Base-by-base conservation (phyloP, 2,113 vertebrate species). In the Rynchops niger region DNA sequence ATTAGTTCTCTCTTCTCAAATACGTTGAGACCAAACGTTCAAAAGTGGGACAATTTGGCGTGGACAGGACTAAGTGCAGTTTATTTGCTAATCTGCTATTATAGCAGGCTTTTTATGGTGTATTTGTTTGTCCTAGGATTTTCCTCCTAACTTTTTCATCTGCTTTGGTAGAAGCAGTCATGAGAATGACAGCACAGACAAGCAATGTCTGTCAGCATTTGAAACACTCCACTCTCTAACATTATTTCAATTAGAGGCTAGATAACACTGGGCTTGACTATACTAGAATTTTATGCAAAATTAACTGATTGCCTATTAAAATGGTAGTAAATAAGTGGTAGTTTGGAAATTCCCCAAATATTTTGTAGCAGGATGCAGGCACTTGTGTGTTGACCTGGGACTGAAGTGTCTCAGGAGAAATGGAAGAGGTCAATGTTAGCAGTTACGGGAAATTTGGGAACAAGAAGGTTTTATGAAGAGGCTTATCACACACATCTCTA, bases 271-370 rank as follows among this genome's bases (percentile, higher is more conserved):
- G 89, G 78, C 91, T 94, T 92, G 86, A 89, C 81, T 94, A 74
- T 56, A 88, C 66, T 95, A 85, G 94, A 90, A 88, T 89, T 93
- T 85, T 95, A 86, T 92, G 88, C 83, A 88, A 94, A 97, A 95
- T 85, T 56, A 87, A 69, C 83, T 56, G 61, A 71, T 93, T 88
- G 69, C 29, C 45, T 74, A 40, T 92, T 88, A 94, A 84, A 90
- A 95, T 79, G 25, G 69, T 82, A 79, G 25, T 67, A 92, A 69
- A n/a, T 38, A 6, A 49, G 23, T 86, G 50, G 43, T 86, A 84
- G n/a, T 91, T 94, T 94, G 91, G 88, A 90, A 94, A 95, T 84
- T 97, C 86, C 62, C 65, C 25, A 91, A 86, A 72, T 59, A 72
- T 82, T 95, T 79, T 95, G 40, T 40, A 86, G 43, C 61, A 91